These are phyloP conservation scores for Ooceraea biroi DNA, from an alignment of 1,140 invertebrate species.

Conservation along the genomic window DNA sequence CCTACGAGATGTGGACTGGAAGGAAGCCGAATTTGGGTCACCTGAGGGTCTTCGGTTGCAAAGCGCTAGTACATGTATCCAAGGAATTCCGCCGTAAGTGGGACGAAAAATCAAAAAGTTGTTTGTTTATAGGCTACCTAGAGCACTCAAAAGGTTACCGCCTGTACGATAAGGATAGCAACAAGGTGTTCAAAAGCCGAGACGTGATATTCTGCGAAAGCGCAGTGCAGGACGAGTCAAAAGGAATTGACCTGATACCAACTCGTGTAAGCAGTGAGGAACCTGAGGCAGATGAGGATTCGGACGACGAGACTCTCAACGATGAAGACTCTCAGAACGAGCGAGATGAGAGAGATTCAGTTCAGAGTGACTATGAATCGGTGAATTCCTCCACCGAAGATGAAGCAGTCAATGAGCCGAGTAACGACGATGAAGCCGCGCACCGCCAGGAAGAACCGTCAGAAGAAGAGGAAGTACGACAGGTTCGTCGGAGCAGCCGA, in stretches of 20 bases:
- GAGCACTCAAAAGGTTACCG: constrained; percentile 79
- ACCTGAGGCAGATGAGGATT: too few species aligned
- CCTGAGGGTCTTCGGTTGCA: constrained; percentile 83
- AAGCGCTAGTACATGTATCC: constrained; percentile 82
- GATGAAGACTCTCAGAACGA: too few species aligned
- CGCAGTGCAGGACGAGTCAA: too few species aligned
- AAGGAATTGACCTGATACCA: too few species aligned
- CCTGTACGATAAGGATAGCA: constrained; percentile 70
- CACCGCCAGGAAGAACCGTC: not conserved
- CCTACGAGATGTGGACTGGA: constrained; percentile 82
- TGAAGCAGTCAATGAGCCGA: too few species aligned
- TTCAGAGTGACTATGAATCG: too few species aligned
- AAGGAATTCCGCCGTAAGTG: constrained; percentile 80
- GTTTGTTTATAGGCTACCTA: constrained; percentile 81
- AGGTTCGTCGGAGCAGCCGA: not conserved
- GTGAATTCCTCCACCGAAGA: too few species aligned
- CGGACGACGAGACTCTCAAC: too few species aligned
- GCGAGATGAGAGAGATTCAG: too few species aligned
- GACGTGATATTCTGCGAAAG: not conserved
- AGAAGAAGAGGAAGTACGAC: not conserved
- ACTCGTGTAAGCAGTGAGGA: too few species aligned
- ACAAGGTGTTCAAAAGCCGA: not conserved
- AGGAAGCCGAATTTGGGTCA: constrained; percentile 84
- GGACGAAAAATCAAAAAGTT: constrained; percentile 75
- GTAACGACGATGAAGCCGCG: not conserved